These are phyloP conservation scores for Rotaria magnacalcarata DNA, from an alignment of 2,888 invertebrate species.

Conservation along the genomic window DNA sequence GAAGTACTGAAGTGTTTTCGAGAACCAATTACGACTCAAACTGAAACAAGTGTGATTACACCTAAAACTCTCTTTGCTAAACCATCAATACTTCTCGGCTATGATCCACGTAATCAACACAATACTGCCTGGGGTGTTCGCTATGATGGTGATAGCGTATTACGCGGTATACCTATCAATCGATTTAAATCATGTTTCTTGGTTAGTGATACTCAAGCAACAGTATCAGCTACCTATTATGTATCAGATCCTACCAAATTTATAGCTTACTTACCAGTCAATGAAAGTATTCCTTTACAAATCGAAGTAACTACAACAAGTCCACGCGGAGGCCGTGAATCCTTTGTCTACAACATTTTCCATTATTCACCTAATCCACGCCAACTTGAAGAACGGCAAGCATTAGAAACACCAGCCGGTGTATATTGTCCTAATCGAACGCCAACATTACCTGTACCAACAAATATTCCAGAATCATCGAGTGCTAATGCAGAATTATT, in stretches of 20 bases:
- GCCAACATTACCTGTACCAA: background rate
- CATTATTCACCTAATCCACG: background rate
- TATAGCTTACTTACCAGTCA: background rate
- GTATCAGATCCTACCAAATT: background rate
- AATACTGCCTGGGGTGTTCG: background rate
- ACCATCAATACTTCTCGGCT: slow-evolving; percentile 4
- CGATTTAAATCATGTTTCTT: background rate
- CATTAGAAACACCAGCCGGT: slow-evolving; percentile 27
- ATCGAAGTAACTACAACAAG: background rate
- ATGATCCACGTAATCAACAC: background rate
- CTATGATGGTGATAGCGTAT: background rate
- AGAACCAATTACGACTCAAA: background rate
- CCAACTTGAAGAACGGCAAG: background rate
- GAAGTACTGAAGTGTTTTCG: background rate
- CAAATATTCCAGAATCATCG: background rate
- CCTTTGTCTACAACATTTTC: background rate
- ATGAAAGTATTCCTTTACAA: background rate
- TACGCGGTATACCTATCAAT: background rate
- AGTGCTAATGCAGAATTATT: background rate
- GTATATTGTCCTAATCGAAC: background rate
- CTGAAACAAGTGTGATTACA: background rate
- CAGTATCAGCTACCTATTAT: background rate
- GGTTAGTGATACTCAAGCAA: background rate
- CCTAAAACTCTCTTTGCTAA: background rate
- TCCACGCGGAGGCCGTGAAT: background rate